Conservation (phyloP, 2,888 invertebrate species). For the Crematogaster levior region DNA sequence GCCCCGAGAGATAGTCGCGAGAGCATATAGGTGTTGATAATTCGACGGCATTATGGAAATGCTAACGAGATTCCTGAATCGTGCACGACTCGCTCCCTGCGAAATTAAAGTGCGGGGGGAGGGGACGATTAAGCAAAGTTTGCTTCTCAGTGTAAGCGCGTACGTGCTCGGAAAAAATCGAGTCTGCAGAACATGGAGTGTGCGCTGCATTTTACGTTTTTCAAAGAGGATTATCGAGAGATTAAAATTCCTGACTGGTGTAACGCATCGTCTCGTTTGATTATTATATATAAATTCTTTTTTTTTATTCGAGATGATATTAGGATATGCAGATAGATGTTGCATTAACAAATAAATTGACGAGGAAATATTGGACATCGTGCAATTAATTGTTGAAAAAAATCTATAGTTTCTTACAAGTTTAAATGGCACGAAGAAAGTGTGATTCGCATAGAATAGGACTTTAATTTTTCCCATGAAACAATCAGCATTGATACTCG, state of each 20-base stretch:
- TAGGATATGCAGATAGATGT: neutral
- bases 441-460: neutral
- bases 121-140: conserved; percentile 35
- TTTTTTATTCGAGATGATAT: conserved; percentile 6
- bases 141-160: conserved; percentile 41
- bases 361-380: neutral
- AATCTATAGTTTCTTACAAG: neutral
- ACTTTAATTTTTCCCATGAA: neutral
- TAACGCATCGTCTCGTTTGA: conserved; percentile 9
- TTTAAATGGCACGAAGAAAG: neutral
- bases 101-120: conserved; percentile 25
- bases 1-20: conserved; percentile 47
- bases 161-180: conserved; percentile 53
- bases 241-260: conserved; percentile 31
- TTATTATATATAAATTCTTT: conserved; percentile 7
- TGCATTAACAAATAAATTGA: neutral
- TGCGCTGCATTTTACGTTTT: conserved; percentile 15
- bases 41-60: conserved; percentile 73
- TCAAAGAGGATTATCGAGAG: conserved; percentile 41
- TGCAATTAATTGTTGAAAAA: neutral
- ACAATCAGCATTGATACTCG: neutral
- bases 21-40: conserved; percentile 71
- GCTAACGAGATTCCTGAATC: conserved; percentile 66
- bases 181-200: conserved; percentile 4
- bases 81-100: conserved; percentile 30